A percentile compares a stretch with the other conserved stretches of the same genome.
Conservation (phyloP, 2,797 vertebrate genomes). For the Bufotes viridis region DNA sequence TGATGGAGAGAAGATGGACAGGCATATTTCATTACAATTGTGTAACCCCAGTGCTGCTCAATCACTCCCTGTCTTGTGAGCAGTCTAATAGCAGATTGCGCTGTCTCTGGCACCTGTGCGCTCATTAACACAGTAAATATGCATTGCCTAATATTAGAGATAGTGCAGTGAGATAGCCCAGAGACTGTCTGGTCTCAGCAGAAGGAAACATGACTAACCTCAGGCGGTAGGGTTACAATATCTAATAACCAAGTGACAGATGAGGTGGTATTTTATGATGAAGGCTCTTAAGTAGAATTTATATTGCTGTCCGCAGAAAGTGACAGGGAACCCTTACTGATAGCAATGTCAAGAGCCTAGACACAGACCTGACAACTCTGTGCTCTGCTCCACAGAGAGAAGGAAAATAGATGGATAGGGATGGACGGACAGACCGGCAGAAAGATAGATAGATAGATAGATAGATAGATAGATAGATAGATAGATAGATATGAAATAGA, state of each 20-base stretch:
- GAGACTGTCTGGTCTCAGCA: slow-evolving; percentile 43
- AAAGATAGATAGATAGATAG: slow-evolving; percentile 20
- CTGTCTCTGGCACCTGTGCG: slow-evolving; percentile 30
- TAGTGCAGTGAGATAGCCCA: slow-evolving; percentile 25
- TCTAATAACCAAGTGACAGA: slow-evolving; percentile 57
- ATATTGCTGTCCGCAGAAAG: slow-evolving; percentile 48
- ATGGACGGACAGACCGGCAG: neutral
- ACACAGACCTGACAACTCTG: neutral
- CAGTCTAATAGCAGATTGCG: slow-evolving; percentile 13
- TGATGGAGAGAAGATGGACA: neutral
- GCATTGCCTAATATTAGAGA: slow-evolving; percentile 45
- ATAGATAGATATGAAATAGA: neutral
- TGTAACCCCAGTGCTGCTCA: neutral
- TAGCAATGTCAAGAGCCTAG: neutral
- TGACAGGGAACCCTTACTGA: slow-evolving; percentile 18
- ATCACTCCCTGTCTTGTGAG: neutral
- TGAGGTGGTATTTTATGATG: slow-evolving; percentile 43
- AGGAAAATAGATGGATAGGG: neutral
- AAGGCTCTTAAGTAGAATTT: slow-evolving; percentile 46
- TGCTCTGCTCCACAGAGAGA: neutral
- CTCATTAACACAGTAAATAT: slow-evolving; percentile 42
- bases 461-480: slow-evolving; percentile 1
- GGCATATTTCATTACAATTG: neutral
- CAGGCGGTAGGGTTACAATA: slow-evolving; percentile 50
- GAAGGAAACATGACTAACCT: slow-evolving; percentile 41